Evolutionary conservation across 2,113 vertebrate species (phyloP), one percentile per base, ranked within the genome.

Genomic region (Aramus guarauna): DNA sequence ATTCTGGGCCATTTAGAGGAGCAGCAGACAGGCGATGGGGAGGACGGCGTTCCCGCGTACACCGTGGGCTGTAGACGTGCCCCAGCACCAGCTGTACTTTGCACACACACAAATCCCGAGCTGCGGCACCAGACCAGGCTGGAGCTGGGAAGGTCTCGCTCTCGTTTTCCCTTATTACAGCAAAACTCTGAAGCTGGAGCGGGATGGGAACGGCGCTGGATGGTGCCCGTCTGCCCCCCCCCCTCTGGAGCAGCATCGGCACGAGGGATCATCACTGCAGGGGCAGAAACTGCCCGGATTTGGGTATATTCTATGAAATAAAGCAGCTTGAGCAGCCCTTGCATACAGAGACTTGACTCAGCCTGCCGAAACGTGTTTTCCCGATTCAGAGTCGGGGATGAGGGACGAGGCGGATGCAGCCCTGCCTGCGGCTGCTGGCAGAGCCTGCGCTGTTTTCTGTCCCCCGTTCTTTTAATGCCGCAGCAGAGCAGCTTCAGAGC

Each of bases 261-360:
- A 56, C 22, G 9, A 30, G 84, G 83, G 63, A 14, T 55, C 72
- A 4, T 32, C 8, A 2, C 88, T 64, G 78, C 22, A 2, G 39
- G 56, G 80, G 64, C 50, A n/a, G 19, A 22, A 37, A 8, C 12
- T 12, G 64, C 24, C 80, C 23, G 8, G 26, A 30, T 59, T 80
- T 77, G 77, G 78, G 15, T 15, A 17, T 8, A 11, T 75, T 23
- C 71, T 15, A 32, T 53, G n/a, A 29, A 55, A 43, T 27, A 15
- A 12, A 50, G 37, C 36, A 37, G 37, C 52, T 19, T 26, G 52
- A 56, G 58, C 30, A n/a, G 32, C 36, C 43, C 60, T 5, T 22
- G 43, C 11, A 0, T 30, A 3, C 12, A 2, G 5, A 45, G 62
- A 5, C 27, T 23, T 12, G 36, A 4, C 50, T 27, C 34, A 59